phyloP scores from a whole-genome alignment of 2,113 vertebrate genomes.

The Phrynosoma platyrhinos region DNA sequence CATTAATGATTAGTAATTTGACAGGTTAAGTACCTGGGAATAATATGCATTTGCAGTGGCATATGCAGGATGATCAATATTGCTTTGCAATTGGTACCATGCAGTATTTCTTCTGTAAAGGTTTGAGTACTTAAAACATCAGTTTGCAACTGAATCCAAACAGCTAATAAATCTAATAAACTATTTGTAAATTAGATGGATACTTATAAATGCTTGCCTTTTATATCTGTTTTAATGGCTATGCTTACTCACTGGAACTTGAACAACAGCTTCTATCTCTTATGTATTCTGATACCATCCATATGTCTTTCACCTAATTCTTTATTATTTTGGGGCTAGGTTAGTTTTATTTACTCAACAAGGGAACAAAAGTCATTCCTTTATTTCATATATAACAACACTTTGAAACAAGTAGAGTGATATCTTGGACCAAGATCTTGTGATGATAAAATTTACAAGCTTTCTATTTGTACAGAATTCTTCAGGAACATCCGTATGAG shows the following conservation, averaged over 20 bases:
- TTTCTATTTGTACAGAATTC: slow-evolving; percentile 9
- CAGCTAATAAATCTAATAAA: not conserved
- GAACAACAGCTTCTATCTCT: not conserved
- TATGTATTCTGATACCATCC: not conserved
- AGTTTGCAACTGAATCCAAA: not conserved
- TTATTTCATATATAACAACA: slow-evolving; percentile 29
- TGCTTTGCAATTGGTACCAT: no score
- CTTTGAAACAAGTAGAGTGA: slow-evolving; percentile 1
- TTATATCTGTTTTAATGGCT: not conserved
- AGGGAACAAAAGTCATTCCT: slow-evolving; percentile 36
- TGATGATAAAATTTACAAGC: not conserved
- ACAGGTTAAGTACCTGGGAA: not conserved
- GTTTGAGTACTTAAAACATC: not conserved
- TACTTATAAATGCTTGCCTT: not conserved
- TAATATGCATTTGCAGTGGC: not conserved
- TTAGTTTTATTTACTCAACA: slow-evolving; percentile 23
- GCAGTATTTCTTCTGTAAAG: not conserved
- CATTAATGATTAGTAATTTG: not conserved
- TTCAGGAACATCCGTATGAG: not conserved
- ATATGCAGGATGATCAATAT: not conserved
- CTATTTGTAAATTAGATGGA: not conserved
- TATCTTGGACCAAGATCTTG: not conserved
- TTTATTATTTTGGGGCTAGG: slow-evolving; percentile 37
- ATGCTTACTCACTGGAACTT: not conserved
- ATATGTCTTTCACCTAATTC: not conserved